Percentiles rank a stretch among this genome's conserved stretches.
These are phyloP conservation scores for Eurytoma californica DNA, from an alignment of 2,888 invertebrate genomes.

Conservation along the genomic window DNA sequence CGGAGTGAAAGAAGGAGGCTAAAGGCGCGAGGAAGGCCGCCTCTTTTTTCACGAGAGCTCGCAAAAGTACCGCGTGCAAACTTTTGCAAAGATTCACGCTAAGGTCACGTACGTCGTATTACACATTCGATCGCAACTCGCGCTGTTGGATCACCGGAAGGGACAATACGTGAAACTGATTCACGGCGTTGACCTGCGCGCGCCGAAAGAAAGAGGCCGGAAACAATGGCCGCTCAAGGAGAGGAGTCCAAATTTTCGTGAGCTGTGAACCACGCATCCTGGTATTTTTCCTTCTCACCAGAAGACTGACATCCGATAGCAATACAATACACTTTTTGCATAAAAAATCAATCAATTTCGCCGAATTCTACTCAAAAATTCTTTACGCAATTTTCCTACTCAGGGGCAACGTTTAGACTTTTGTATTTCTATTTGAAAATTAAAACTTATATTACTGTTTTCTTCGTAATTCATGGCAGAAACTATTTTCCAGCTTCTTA, in stretches of 20 bases:
- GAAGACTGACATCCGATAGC: slow-evolving; percentile 7
- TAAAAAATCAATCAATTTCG: slow-evolving; percentile 10
- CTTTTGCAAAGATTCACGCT: not conserved
- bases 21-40: slow-evolving; percentile 11
- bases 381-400: not conserved
- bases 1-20: not conserved
- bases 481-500: not conserved
- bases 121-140: slow-evolving; percentile 12
- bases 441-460: not conserved
- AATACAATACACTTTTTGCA: slow-evolving; percentile 20
- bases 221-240: slow-evolving; percentile 11
- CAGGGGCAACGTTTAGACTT: too few relatives aligned
- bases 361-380: not conserved
- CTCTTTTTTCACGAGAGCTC: not conserved
- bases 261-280: slow-evolving; percentile 38
- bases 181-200: slow-evolving; percentile 9
- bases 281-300: not conserved
- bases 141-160: not conserved
- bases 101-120: slow-evolving; percentile 21
- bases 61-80: not conserved
- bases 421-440: not conserved
- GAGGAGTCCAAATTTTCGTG: slow-evolving; percentile 34
- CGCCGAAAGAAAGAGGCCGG: slow-evolving; percentile 20
- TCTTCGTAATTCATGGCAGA: too few relatives aligned
- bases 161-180: slow-evolving; percentile 44